Percentiles rank a stretch among this genome's conserved stretches.
Conservation (phyloP, 2,797 vertebrate species). For the Choloepus didactylus region DNA sequence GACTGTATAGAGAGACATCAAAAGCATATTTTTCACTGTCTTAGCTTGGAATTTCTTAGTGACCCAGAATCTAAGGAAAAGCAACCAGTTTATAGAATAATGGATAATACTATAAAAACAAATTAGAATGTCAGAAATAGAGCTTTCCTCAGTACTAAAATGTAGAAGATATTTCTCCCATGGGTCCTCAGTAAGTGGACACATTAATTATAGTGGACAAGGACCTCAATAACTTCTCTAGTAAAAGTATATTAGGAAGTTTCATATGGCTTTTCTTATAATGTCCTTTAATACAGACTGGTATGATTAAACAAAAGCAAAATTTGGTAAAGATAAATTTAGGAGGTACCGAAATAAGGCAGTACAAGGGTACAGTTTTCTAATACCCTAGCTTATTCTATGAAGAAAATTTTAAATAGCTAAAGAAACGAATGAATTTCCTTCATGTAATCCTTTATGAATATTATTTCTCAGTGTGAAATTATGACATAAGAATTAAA, state of each 20-base stretch:
- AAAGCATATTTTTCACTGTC: slow-evolving; percentile 44
- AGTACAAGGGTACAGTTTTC: background rate
- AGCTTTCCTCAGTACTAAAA: background rate
- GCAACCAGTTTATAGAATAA: slow-evolving; percentile 11
- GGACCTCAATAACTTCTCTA: background rate
- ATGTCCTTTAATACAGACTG: background rate
- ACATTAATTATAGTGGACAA: background rate
- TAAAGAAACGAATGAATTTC: slow-evolving; percentile 39
- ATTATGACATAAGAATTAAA: slow-evolving; percentile 45
- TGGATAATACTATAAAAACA: slow-evolving; percentile 48
- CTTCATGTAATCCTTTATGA: background rate
- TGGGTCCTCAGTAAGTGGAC: background rate
- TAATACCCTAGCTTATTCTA: background rate
- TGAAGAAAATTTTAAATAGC: slow-evolving; percentile 30
- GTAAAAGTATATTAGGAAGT: background rate
- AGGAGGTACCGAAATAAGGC: slow-evolving; percentile 25
- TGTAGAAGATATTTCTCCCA: background rate
- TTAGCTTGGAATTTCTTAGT: slow-evolving; percentile 44
- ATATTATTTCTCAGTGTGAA: background rate
- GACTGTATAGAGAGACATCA: background rate
- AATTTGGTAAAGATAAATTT: slow-evolving; percentile 13
- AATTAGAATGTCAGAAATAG: slow-evolving; percentile 42
- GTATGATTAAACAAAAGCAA: background rate
- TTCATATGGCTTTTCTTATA: background rate
- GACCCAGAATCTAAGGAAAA: background rate